Evolutionary conservation across 2,797 vertebrate species (phyloP).

Genomic region (Aulostomus chinensis): DNA sequence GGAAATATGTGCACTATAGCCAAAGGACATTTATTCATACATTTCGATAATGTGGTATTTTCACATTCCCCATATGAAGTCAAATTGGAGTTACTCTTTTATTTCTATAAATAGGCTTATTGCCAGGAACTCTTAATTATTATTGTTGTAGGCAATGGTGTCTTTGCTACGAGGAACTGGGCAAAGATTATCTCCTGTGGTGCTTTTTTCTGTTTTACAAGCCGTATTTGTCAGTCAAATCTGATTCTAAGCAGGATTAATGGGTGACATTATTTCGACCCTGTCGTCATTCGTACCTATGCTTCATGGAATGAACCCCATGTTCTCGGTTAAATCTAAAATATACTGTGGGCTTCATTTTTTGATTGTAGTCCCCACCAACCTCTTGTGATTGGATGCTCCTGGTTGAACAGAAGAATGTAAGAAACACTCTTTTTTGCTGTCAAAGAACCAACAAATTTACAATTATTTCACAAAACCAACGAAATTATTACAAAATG

Average conservation of each 20-base stretch:
- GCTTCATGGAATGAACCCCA: slow-evolving; percentile 42
- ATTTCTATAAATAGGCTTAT: too few relatives aligned
- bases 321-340: slow-evolving; percentile 59
- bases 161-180: not conserved
- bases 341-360: slow-evolving; percentile 67
- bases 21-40: too few relatives aligned
- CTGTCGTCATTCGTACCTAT: too few relatives aligned
- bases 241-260: slow-evolving; percentile 4
- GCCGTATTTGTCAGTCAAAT: not conserved
- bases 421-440: slow-evolving; percentile 71
- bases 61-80: too few relatives aligned
- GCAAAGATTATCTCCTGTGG: not conserved
- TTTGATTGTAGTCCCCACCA: slow-evolving; percentile 75
- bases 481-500: slow-evolving; percentile 21
- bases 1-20: not conserved
- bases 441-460: slow-evolving; percentile 41
- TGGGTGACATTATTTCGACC: slow-evolving; percentile 33
- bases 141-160: slow-evolving; percentile 3
- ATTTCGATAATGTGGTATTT: too few relatives aligned
- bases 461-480: slow-evolving; percentile 36
- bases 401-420: slow-evolving; percentile 79
- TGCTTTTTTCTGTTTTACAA: slow-evolving; percentile 13
- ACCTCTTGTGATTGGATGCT: slow-evolving; percentile 77
- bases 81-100: too few relatives aligned
- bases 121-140: too few relatives aligned